Evolutionary conservation across 1,140 invertebrate genomes (phyloP).

Genomic region (Yoshiicerus persimilis): DNA sequence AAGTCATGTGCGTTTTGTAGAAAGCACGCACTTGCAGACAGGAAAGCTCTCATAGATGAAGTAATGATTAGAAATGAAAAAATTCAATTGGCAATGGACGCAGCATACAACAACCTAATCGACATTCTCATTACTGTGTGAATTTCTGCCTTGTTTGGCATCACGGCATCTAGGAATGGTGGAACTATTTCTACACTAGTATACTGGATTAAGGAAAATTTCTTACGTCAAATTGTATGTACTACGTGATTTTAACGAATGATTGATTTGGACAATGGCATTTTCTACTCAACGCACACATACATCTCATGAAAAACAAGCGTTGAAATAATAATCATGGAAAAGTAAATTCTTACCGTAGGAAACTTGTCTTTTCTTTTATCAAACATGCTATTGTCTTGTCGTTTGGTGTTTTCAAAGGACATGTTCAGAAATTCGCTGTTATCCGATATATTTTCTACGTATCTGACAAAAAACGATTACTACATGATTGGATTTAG

Average conservation of each 20-base stretch:
- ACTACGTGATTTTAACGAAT: background rate
- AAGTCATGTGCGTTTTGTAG: background rate
- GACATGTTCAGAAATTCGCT: too few species aligned
- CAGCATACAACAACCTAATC: background rate
- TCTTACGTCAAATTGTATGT: background rate
- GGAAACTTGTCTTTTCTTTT: background rate
- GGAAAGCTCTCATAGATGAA: background rate
- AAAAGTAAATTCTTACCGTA: background rate
- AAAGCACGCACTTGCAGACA: background rate
- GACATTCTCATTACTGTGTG: background rate
- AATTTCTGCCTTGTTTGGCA: background rate
- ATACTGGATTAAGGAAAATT: background rate
- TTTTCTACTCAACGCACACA: background rate
- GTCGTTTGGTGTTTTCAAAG: too few species aligned
- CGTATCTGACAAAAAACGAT: background rate
- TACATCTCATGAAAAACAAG: background rate
- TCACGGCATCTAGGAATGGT: background rate
- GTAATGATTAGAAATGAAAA: background rate
- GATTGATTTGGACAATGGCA: background rate
- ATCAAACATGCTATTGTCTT: too few species aligned
- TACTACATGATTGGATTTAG: background rate
- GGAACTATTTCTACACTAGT: too few species aligned
- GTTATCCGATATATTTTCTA: background rate
- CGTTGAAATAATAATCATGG: background rate
- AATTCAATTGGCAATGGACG: background rate